phyloP scores from a whole-genome alignment of 1,140 invertebrate genomes.

The Notospermus geniculatus region DNA sequence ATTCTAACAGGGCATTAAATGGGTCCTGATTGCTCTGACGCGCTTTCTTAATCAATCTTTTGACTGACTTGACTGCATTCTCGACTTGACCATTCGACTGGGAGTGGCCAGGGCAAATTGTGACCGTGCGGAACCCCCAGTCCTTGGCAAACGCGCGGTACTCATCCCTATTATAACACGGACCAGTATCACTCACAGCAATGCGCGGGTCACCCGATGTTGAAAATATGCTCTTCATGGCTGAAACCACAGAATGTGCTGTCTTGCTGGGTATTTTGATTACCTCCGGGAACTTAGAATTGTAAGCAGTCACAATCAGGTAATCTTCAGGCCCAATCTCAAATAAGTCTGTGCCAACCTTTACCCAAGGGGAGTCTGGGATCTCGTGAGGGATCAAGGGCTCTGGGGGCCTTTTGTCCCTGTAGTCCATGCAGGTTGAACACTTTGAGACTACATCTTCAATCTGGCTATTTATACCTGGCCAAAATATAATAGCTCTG shows the following conservation, averaged over 20 bases:
- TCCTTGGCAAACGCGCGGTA: slow-evolving; percentile 51
- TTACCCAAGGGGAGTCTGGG: slow-evolving; percentile 19
- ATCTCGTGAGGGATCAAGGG: background rate
- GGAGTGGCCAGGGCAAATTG: slow-evolving; percentile 36
- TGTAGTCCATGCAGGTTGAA: no score
- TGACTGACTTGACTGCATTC: slow-evolving; percentile 21
- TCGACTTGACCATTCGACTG: slow-evolving; percentile 28
- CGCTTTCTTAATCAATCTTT: slow-evolving; percentile 23
- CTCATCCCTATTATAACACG: slow-evolving; percentile 45
- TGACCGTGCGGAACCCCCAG: slow-evolving; percentile 50
- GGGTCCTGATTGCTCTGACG: background rate
- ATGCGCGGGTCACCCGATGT: slow-evolving; percentile 25
- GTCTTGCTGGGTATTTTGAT: no score
- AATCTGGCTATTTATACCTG: background rate
- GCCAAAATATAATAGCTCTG: background rate
- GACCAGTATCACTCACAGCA: slow-evolving; percentile 44
- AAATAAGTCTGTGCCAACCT: slow-evolving; percentile 16
- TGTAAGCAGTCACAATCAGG: slow-evolving; percentile 11
- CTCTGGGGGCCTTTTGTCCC: background rate
- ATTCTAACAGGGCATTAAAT: background rate
- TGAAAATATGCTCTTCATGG: slow-evolving; percentile 18
- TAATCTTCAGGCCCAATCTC: slow-evolving; percentile 14
- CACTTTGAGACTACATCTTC: background rate
- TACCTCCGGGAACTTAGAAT: no score
- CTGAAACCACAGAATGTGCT: slow-evolving; percentile 7